Base-by-base conservation (phyloP, 2,888 invertebrate genomes). In the Tachystola acroxantha region DNA sequence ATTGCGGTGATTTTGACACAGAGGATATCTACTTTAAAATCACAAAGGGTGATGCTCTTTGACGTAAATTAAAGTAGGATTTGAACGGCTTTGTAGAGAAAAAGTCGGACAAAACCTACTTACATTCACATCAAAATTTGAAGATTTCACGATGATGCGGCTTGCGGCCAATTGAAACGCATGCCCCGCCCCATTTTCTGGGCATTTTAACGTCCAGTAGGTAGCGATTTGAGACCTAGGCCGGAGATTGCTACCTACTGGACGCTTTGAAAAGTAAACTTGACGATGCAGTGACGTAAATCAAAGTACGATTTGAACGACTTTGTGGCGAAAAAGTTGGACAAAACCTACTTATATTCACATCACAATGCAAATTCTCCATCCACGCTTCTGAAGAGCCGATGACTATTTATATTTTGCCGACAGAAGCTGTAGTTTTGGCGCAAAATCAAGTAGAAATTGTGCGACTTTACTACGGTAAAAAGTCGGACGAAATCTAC, bases 61-160 rank as follows among this genome's bases (percentile, higher is more conserved):
- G 37, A 26, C 30, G 34, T 32, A 41, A 44, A 37, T 28, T 31
- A 34, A 57, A 50, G 53, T 43, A 58, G 52, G 46, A 31, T 20
- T 35, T 40, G 46, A 34, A 19, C 37, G 48, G 41, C 50, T 50
- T 49, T 20, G 10, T 26, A 5, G 10, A 9, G 34, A 32, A 45
- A 42, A 47, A 50, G 55, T 46, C 53, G 38, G 32, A 45, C 47
- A 43, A 42, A 27, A 45, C 49, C 50, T 60, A 54, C 56, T 60
- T 58, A 51, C 41, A 37, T 25, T 36, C 33, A 43, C 36, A 14
- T 37, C 40, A 46, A 36, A 33, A 37, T 32, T 19, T 25, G 24
- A 24, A 24, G 28, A 12, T 12, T 1, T 12, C 28, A 11, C 2
- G 28, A 12, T 6, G 30, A 11, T 27, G 11, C 10, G 7, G 2